Percentiles rank a stretch among this genome's conserved stretches.
Evolutionary conservation across 2,888 invertebrate genomes (phyloP).

Genomic region (Trachelus stipa): DNA sequence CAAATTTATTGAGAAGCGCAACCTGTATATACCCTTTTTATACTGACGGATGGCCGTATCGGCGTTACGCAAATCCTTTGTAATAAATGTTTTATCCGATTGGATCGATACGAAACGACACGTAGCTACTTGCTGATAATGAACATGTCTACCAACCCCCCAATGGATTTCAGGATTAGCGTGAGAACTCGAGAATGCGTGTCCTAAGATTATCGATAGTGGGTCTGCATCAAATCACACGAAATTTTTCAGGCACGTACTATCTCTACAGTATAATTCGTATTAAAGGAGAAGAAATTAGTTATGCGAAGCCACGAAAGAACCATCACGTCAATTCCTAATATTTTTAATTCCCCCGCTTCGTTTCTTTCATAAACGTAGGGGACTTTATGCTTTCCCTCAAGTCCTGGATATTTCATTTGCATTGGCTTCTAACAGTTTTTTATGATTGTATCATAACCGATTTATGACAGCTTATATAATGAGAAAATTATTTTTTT

Average conservation of each 20-base stretch:
- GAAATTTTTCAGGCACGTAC: conserved; percentile 59
- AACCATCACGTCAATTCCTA: too few relatives aligned
- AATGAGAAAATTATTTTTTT: background rate
- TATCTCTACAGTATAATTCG: background rate
- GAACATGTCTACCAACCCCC: background rate
- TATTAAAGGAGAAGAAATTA: background rate
- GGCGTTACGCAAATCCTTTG: background rate
- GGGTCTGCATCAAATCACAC: conserved; percentile 40
- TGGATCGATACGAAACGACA: background rate
- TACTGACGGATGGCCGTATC: background rate
- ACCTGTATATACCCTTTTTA: background rate
- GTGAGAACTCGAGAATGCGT: conserved; percentile 41
- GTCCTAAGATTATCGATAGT: conserved; percentile 42
- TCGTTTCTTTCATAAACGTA: too few relatives aligned
- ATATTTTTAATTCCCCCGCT: too few relatives aligned
- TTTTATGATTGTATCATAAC: background rate
- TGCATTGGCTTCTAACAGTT: background rate
- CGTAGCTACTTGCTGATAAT: background rate
- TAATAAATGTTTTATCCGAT: background rate
- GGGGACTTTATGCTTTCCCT: too few relatives aligned
- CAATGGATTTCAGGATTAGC: background rate
- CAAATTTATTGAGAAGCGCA: background rate
- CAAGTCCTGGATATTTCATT: too few relatives aligned
- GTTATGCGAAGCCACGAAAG: too few relatives aligned
- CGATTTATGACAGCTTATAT: background rate